Percentiles rank a stretch among this genome's conserved stretches.
Evolutionary conservation across 2,797 vertebrate genomes (phyloP).

Genomic region (Characodon lateralis): DNA sequence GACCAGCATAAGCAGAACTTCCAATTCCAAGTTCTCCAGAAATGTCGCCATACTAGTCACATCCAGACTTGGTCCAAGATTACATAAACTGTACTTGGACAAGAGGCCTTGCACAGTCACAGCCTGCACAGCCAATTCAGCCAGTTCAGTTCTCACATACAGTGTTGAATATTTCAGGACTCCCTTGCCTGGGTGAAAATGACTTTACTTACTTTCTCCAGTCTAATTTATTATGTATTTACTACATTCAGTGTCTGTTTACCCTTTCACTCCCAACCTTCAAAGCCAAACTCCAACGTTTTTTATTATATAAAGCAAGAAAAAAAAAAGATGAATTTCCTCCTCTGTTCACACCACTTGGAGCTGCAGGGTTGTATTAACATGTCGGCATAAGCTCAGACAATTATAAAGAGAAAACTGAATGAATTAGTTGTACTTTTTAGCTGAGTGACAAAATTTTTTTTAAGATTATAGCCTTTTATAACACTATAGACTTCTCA

Average conservation of each 20-base stretch:
- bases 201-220: neutral
- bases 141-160: neutral
- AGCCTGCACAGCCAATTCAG: neutral
- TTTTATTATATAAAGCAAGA: conserved; percentile 14
- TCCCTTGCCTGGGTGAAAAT: conserved; percentile 2
- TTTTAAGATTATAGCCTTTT: conserved; percentile 31
- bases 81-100: neutral
- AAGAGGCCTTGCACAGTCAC: neutral
- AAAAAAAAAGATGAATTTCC: neutral
- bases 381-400: neutral
- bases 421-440: neutral
- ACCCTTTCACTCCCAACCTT: conserved; percentile 4
- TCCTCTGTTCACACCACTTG: conserved; percentile 1
- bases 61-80: neutral
- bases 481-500: conserved; percentile 12
- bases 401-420: neutral
- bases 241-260: conserved; percentile 5
- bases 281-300: conserved; percentile 12
- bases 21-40: neutral
- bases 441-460: neutral
- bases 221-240: conserved; percentile 4
- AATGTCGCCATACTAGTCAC: neutral
- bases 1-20: neutral
- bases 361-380: conserved; percentile 4
- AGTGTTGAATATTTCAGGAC: conserved; percentile 2